Evolutionary conservation across 2,113 vertebrate species (phyloP).

Genomic region (Megaptera novaeangliae): DNA sequence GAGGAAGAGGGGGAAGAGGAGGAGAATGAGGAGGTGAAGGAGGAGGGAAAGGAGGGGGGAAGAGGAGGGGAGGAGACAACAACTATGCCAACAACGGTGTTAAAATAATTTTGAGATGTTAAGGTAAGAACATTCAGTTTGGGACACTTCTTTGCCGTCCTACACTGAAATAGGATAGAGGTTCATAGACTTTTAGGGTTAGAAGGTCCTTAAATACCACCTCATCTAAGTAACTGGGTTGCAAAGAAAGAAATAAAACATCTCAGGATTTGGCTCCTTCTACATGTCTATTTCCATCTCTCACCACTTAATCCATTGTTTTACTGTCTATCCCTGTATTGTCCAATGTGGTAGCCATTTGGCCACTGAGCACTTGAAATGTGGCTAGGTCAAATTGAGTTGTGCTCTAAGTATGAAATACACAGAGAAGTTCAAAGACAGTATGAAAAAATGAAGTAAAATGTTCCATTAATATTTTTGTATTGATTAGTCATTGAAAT

Average conservation of each 20-base stretch:
- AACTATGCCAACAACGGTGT: background rate
- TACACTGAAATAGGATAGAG: background rate
- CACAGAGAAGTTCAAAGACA: background rate
- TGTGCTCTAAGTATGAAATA: background rate
- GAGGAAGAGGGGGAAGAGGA: background rate
- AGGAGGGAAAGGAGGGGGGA: too few relatives aligned
- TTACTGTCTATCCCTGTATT: background rate
- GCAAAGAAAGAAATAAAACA: background rate
- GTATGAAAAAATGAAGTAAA: background rate
- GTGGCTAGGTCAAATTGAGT: background rate
- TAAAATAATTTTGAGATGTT: background rate
- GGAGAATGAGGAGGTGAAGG: background rate
- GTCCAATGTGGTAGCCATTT: background rate
- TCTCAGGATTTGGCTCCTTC: background rate
- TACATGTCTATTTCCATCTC: background rate
- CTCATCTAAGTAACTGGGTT: background rate
- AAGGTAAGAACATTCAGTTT: background rate
- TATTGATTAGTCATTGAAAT: background rate
- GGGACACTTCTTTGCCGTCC: background rate
- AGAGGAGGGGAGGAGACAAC: background rate
- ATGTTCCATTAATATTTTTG: background rate
- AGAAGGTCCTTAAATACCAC: background rate
- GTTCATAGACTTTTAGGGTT: background rate
- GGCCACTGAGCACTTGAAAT: background rate
- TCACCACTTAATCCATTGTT: background rate